These are phyloP conservation scores for Rambutsinella grinnellia DNA, from an alignment of 2,888 invertebrate genomes.

Conservation along the genomic window DNA sequence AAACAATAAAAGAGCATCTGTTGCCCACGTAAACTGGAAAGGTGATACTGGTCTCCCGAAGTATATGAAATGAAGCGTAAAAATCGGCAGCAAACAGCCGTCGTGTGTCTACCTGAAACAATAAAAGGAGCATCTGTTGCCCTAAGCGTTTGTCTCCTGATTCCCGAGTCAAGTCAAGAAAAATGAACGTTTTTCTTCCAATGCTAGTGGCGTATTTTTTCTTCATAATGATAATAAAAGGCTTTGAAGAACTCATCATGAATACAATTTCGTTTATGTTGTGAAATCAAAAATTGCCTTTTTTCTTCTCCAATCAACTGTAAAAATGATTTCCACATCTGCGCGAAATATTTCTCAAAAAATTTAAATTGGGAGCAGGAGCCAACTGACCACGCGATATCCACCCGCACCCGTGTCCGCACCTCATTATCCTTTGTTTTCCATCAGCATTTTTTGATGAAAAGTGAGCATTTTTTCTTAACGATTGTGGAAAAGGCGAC, in stretches of 20 bases:
- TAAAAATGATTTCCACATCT: not conserved
- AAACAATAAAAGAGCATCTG: conserved; percentile 41
- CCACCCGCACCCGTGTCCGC: not conserved
- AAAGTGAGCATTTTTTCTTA: too few relatives aligned
- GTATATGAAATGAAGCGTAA: conserved; percentile 22
- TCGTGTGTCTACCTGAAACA: conserved; percentile 35
- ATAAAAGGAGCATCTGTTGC: conserved; percentile 44
- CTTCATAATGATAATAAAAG: conserved; percentile 9
- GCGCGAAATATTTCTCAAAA: not conserved
- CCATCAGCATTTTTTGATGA: too few relatives aligned
- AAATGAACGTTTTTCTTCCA: not conserved
- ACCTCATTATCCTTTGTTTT: too few relatives aligned
- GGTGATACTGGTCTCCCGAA: not conserved
- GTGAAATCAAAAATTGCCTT: conserved; percentile 18
- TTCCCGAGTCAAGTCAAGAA: too few relatives aligned
- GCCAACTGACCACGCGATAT: not conserved
- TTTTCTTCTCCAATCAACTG: conserved; percentile 8
- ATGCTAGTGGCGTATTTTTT: not conserved
- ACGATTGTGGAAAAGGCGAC: too few relatives aligned
- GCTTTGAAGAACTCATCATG: not conserved
- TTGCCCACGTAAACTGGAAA: not conserved
- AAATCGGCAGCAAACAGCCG: conserved; percentile 37
- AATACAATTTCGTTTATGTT: not conserved
- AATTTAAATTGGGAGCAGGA: too few relatives aligned
- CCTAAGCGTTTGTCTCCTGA: too few relatives aligned